Base-by-base conservation (phyloP, 2,888 invertebrate genomes). In the Standfussiana lucernea region DNA sequence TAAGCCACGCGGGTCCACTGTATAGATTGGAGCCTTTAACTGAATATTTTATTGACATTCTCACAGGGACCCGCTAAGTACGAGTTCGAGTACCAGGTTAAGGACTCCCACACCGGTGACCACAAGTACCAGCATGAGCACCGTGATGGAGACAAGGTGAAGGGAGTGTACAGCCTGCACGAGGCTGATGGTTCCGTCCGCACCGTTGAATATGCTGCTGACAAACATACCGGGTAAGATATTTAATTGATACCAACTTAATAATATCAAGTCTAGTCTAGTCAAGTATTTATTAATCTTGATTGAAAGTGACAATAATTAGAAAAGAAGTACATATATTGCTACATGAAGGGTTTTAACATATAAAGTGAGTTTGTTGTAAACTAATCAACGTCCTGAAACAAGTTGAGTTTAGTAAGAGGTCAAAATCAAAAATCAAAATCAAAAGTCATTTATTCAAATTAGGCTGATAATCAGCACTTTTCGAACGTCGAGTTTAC, bases 51-150 rank as follows among this genome's bases (percentile, higher is more conserved):
- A 40, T 65, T 53, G 50, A 35, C 65, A 0, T 68, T 62, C 28
- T 67, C 80, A 2, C 77, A 97, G 97, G 93, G 95, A 6, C 95
- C 96, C 89, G 97, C 97, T 59, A 95, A 96, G 87, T 97, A 97
- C 92, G 95, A 96, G 72, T 97, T 96, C 92, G 95, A 95, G 68
- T 97, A 97, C 91, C 95, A 97, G n/a, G 97, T 97, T 6, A 94
- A 96, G 79, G 97, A 97, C 86, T 93, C 94, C 11, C 97, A 97
- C 88, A 97, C 97, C 72, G 97, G 97, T n/a, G 97, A 97, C 93
- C 95, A 95, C 90, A 97, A 97, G 92, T 96, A 95, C 86, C 97
- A 97, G 90, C 94, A 95, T 75, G 97, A 97, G 92, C 90, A 94
- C 85, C 95, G 96, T 77, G 96, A 97, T 91, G 97, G 97, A 2